Conservation (phyloP, 2,888 invertebrate genomes). For the Congeria kusceri region DNA sequence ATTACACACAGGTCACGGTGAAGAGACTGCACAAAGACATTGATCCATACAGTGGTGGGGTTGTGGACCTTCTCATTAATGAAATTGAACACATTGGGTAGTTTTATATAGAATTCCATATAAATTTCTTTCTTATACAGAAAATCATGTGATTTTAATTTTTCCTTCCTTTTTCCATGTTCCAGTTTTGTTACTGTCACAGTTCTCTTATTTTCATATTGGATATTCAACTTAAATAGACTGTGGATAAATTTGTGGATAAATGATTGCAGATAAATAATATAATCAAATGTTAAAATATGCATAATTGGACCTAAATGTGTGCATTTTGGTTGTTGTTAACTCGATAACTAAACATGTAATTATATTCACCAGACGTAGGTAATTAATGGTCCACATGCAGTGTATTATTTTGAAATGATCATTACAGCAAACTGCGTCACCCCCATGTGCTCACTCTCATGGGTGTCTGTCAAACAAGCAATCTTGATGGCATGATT, state of each 20-base stretch:
- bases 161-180: not conserved
- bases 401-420: too few species aligned
- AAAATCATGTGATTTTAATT: not conserved
- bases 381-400: too few species aligned
- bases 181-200: not conserved
- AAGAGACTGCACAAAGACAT: slow-evolving; percentile 80
- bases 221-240: too few species aligned
- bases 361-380: too few species aligned
- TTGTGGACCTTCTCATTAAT: slow-evolving; percentile 84
- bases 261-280: too few species aligned
- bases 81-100: slow-evolving; percentile 83
- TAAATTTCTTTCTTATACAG: not conserved
- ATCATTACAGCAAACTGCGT: slow-evolving; percentile 74
- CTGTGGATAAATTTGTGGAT: too few species aligned
- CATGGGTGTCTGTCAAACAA: slow-evolving; percentile 85
- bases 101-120: slow-evolving; percentile 5
- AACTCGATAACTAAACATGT: too few species aligned
- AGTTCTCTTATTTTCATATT: too few species aligned
- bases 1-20: slow-evolving; percentile 79
- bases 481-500: slow-evolving; percentile 84
- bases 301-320: too few species aligned
- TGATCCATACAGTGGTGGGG: slow-evolving; percentile 74
- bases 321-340: too few species aligned
- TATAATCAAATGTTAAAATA: too few species aligned
- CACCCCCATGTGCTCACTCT: slow-evolving; percentile 85